These are phyloP conservation scores for Metallyticus violacea DNA, from an alignment of 2,888 invertebrate species.

Conservation along the genomic window DNA sequence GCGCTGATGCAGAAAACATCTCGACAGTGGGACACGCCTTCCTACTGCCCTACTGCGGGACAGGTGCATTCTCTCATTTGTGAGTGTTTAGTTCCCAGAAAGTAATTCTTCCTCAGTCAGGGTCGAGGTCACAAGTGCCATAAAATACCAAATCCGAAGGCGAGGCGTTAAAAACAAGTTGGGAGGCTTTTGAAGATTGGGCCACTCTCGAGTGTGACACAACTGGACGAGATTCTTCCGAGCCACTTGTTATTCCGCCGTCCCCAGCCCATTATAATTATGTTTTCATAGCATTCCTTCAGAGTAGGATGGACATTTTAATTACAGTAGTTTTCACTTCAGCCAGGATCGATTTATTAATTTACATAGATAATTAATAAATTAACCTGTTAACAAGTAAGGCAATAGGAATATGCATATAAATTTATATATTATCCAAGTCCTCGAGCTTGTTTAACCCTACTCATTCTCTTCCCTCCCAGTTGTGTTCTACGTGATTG, in stretches of 20 bases:
- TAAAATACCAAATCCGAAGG: neutral
- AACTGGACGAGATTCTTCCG: neutral
- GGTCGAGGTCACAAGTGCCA: neutral
- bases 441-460: neutral
- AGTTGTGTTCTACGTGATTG: neutral
- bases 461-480: too few species aligned
- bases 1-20: too few species aligned
- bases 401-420: neutral
- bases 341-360: neutral
- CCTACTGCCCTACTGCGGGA: neutral
- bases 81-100: neutral
- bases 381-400: neutral
- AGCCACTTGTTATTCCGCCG: neutral
- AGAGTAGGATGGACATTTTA: neutral
- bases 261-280: neutral
- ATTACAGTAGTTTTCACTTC: neutral
- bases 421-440: neutral
- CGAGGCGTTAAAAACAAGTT: neutral
- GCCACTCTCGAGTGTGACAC: neutral
- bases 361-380: neutral
- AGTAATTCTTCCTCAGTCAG: neutral
- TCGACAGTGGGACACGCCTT: neutral
- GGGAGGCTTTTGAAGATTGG: neutral
- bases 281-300: neutral
- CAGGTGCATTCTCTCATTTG: neutral